phyloP scores from a whole-genome alignment of 2,888 invertebrate species.

The Stenodema calcarata region DNA sequence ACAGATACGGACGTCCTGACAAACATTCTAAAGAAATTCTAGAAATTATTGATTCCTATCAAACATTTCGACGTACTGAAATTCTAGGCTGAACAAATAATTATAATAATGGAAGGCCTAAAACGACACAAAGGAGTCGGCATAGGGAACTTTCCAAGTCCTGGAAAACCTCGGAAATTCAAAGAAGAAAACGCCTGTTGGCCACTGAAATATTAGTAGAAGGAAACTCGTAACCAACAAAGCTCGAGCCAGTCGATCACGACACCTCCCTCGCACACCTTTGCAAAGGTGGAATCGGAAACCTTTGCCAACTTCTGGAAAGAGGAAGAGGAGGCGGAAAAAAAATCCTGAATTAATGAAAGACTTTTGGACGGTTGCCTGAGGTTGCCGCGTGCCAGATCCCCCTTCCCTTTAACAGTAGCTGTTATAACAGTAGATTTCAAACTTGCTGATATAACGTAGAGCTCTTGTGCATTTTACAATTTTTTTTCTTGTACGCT shows the following conservation, averaged over 20 bases:
- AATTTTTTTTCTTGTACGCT: background rate
- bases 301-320: background rate
- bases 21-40: no score
- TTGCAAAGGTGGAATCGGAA: background rate
- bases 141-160: background rate
- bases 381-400: conserved; percentile 15
- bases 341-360: conserved; percentile 39
- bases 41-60: no score
- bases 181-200: no score
- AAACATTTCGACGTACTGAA: no score
- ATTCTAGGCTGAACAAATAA: no score
- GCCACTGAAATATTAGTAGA: no score
- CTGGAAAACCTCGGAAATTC: background rate
- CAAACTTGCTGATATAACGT: background rate
- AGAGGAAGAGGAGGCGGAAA: background rate
- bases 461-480: background rate
- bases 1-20: no score
- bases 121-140: no score
- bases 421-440: background rate
- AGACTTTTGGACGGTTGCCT: conserved; percentile 35
- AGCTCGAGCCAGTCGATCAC: background rate
- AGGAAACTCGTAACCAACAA: background rate
- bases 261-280: conserved; percentile 6
- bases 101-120: no score
- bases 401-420: background rate